Base-by-base conservation (phyloP, 2,113 vertebrate genomes). In the Heterochromis multidens region DNA sequence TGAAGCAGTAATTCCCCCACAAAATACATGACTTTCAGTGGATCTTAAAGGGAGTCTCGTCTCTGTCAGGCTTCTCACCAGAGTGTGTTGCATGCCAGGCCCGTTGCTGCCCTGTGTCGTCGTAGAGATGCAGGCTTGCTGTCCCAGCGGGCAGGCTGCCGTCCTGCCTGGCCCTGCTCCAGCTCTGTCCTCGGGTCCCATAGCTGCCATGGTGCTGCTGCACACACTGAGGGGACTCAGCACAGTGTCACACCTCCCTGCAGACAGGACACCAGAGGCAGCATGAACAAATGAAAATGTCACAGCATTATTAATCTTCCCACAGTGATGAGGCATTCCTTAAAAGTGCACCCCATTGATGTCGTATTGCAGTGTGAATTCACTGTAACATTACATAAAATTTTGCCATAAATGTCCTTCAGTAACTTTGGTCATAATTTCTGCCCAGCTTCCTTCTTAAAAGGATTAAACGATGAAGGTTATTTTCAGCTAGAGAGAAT, bases 201-300 rank as follows among this genome's bases (percentile, higher is more conserved):
- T 94, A 92, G 95, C 94, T 93, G 95, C 93, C 95, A 95, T 95
- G 86, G 84, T 94, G 91, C 83, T 87, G 84, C 77, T 85, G 88
- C 86, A 87, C 81, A 80, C 86, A 52, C 81, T 70, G 77, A 80
- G 63, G 88, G 87, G 89, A 86, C 88, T 90, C 88, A 17, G 89
- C 79, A 80, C 82, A 79, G 54, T 31, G 83, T 87, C 85, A 83
- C 88, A 79, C 84, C 79, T 82, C 56, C 79, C 92, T 94, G 74
- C 19, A 77, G 77, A 82, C 43, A 43, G 82, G 23, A 88, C 79
- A 35, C 33, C 27, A 4, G 23, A 85, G 82, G 56, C 52, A 4
- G 56, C 57, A 2, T 21, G 1, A 77, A 21, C 12, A 5, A 29
- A 57, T 25, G 4, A n/a, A 46, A 35, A 57, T 52, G 17, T 31